phyloP scores from a whole-genome alignment of 2,113 vertebrate genomes.

The Paralichthys olivaceus region DNA sequence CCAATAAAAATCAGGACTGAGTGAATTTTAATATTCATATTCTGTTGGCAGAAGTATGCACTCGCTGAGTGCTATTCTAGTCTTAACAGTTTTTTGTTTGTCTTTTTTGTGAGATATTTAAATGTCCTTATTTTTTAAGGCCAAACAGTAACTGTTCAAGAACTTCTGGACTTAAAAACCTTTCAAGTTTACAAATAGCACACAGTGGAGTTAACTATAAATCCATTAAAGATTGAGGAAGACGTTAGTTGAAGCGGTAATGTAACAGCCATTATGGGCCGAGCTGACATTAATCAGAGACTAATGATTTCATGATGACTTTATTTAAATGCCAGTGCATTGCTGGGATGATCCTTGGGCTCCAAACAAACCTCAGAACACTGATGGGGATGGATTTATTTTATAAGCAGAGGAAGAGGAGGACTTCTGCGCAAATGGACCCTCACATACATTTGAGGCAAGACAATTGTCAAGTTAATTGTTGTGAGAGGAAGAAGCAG shows the following conservation, averaged over 20 bases:
- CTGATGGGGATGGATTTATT: not conserved
- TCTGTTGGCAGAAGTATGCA: too few relatives aligned
- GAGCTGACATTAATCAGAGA: conserved; percentile 16
- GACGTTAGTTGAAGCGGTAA: not conserved
- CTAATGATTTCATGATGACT: conserved; percentile 25
- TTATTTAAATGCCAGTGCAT: conserved; percentile 21
- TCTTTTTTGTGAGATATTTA: not conserved
- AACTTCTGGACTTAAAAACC: not conserved
- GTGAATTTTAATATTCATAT: too few relatives aligned
- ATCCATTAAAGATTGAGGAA: not conserved
- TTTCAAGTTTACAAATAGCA: not conserved
- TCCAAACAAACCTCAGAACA: conserved; percentile 15
- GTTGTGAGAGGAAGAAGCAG: not conserved
- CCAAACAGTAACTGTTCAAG: not conserved
- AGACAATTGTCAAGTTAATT: not conserved
- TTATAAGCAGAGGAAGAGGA: not conserved
- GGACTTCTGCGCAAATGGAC: not conserved
- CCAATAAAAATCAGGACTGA: too few relatives aligned
- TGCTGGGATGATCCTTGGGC: conserved; percentile 1
- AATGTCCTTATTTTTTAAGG: not conserved
- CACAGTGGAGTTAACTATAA: not conserved
- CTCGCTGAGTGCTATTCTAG: not conserved
- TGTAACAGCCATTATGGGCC: not conserved
- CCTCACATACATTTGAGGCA: not conserved
- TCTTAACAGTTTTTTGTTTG: not conserved